Evolutionary conservation across 23 tunicate species (phyloP), one percentile per base, ranked within the genome.

Genomic region (Aplidium turbinatum): DNA sequence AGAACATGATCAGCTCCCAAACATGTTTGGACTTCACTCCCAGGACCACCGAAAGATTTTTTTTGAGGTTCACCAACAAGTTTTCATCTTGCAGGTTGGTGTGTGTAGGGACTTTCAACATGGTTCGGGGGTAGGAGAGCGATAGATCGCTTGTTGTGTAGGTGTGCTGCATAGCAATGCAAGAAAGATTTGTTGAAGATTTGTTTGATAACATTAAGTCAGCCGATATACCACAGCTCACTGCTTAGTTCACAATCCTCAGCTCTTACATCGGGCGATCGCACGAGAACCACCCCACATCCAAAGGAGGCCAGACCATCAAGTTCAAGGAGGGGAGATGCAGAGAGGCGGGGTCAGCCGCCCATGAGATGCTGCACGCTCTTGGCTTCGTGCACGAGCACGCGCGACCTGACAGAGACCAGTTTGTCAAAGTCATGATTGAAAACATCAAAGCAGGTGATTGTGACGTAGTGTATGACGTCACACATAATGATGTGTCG

Each of bases 331-430:
- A 65, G 38, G 50, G 50, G 4, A 48, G 48, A 11, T 65, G 72
- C 31, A 2, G 3, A 6, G 50, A 48, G 3, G 28, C 3, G 27
- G 72, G 72, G 3, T 48, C 38, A 2, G 50, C 27, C 5, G 29
- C 72, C 26, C 72, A 65, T 21, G 72, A 65, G 24, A 36, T 36
- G 7, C 36, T 65, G 24, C 72, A 65, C 72, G 72, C 72, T 4
- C 27, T 65, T 4, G 72, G 72, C 23, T 65, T 65, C 22, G 28
- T 18, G 13, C 72, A 65, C 38, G 72, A 65, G 28, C 72, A 65
- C 7, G 29, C 72, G 26, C 48, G 72, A 36, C 50, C 72, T 3
- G 72, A 65, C 50, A 24, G 72, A 5, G 72, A 65, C 26, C 28
- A 38, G 19, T 21, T 7, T 38, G 50, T 65, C 22, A 65, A 38